Percentiles rank a stretch among this genome's conserved stretches.
These are phyloP conservation scores for Galeopterus variegatus DNA, from an alignment of 2,113 vertebrate species.

Conservation along the genomic window DNA sequence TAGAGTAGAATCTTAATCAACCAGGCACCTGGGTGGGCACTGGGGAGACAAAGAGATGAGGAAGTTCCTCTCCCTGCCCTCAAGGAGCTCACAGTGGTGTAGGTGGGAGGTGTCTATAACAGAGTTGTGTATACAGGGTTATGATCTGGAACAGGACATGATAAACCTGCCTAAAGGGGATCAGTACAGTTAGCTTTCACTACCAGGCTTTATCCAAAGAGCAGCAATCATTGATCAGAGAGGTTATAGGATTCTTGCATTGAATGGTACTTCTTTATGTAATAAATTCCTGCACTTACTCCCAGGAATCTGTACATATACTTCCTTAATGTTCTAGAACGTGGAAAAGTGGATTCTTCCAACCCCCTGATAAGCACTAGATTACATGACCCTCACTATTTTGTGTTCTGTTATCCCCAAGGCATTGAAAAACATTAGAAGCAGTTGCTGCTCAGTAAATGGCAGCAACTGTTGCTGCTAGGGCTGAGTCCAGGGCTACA, in stretches of 20 bases:
- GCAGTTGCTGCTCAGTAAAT: constrained; percentile 27
- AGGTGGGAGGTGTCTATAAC: background rate
- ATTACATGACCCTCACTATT: background rate
- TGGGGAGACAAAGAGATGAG: background rate
- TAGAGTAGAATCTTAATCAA: background rate
- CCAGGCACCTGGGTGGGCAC: background rate
- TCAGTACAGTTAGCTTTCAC: background rate
- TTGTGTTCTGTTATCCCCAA: background rate
- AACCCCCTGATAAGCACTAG: background rate
- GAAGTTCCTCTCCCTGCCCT: background rate
- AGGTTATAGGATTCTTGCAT: background rate
- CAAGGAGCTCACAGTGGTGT: background rate
- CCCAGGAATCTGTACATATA: background rate
- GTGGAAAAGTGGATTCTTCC: background rate
- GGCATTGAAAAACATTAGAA: background rate
- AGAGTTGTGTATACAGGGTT: background rate
- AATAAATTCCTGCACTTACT: background rate
- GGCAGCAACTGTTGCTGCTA: background rate
- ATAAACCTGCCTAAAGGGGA: background rate
- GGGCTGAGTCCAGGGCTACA: background rate
- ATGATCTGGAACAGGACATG: background rate
- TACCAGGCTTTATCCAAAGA: background rate
- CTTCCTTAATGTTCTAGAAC: constrained; percentile 18
- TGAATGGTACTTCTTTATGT: background rate
- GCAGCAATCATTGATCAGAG: background rate